Base-by-base conservation (phyloP, 2,888 invertebrate genomes). In the Hypena proboscidalis region DNA sequence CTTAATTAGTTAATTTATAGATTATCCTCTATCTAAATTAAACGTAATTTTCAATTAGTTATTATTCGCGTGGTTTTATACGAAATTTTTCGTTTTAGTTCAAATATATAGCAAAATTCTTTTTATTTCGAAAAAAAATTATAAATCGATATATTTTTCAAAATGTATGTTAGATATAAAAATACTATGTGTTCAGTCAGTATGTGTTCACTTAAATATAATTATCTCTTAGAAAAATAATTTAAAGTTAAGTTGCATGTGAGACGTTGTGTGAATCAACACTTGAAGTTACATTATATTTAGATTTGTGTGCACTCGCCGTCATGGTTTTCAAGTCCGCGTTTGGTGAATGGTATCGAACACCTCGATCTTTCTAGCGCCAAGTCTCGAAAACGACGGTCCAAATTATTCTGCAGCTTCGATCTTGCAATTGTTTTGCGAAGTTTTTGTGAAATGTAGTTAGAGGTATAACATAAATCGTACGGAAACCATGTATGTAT, bases 141-240 rank as follows among this genome's bases (percentile, higher is more conserved):
- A 77, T 70, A 60, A 63, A 69, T 58, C 38, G 14, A 39, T 43
- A 50, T 62, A 58, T 59, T 62, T 58, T 61, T 66, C 47, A 61
- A 58, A 61, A 35, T 39, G 52, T 58, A 52, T 50, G 62, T 53
- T 58, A 34, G 29, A 65, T 50, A 56, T 52, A 56, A 72, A 70
- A 73, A 67, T 70, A 73, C 71, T 72, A 77, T 82, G 85, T 85
- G 85, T 85, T 85, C 85, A 85, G 68, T 76, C 74, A 70, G 58
- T 81, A 83, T 85, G 87, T 87, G 86, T 86, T 87, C 86, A 87
- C 70, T 80, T 76, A 67, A 25, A 74, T 76, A 70, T 77, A 69
- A 58, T 64, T 56, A 68, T 62, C 55, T 70, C 62, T 65, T 67
- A 67, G 59, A 52, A 65, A 61, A 61, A 59, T 59, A 63, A 52